phyloP scores from a whole-genome alignment of 2,888 invertebrate species.

The Tenthredo livida region DNA sequence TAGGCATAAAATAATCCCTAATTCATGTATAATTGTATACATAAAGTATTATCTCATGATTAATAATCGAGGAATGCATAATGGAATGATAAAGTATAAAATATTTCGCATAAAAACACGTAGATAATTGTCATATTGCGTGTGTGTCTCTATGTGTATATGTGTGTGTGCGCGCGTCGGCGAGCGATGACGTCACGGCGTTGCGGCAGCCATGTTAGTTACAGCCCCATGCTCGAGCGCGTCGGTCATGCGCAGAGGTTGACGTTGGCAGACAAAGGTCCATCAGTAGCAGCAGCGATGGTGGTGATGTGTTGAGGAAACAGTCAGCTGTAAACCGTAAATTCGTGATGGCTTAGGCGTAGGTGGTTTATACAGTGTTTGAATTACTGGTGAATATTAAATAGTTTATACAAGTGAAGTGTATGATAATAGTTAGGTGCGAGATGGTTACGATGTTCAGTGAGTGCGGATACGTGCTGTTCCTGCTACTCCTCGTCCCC shows the following conservation, averaged over 20 bases:
- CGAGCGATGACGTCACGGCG: constrained; percentile 29
- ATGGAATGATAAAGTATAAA: not conserved
- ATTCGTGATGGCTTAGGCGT: constrained; percentile 37
- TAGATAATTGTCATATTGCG: not conserved
- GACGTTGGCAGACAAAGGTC: constrained; percentile 44
- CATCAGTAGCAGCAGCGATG: constrained; percentile 35
- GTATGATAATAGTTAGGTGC: not conserved
- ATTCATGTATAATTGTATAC: not conserved
- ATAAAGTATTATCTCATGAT: not conserved
- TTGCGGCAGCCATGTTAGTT: constrained; percentile 26
- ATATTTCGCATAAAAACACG: not conserved
- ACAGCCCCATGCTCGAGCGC: constrained; percentile 6
- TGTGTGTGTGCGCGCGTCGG: no score
- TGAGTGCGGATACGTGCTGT: constrained; percentile 82
- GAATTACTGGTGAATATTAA: not conserved
- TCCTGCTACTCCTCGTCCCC: constrained; percentile 85
- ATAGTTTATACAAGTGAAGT: constrained; percentile 16
- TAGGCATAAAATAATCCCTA: not conserved
- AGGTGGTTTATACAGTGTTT: not conserved
- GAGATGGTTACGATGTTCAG: constrained; percentile 74
- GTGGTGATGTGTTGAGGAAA: constrained; percentile 35
- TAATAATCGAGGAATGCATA: not conserved
- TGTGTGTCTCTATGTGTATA: not conserved
- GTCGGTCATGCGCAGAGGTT: constrained; percentile 26
- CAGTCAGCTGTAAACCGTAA: constrained; percentile 43